Conservation (phyloP, 2,113 vertebrate genomes). For the Petroica traversi region DNA sequence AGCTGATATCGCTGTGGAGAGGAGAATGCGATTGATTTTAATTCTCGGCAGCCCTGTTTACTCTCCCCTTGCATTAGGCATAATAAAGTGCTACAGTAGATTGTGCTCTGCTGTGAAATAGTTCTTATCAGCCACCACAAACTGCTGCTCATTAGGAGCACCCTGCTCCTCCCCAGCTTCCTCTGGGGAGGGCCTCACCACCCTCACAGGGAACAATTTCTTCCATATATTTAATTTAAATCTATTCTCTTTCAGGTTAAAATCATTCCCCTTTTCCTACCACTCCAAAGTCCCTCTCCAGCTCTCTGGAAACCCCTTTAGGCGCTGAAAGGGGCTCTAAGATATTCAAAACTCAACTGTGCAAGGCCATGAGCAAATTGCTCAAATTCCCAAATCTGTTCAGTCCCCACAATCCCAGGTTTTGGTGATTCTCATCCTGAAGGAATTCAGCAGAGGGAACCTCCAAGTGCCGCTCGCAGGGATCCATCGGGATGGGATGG, state of each 20-base stretch:
- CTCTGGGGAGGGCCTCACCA: not conserved
- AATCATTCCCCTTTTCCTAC: not conserved
- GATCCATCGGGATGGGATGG: too few species aligned
- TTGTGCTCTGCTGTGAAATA: constrained; percentile 7
- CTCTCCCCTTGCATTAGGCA: constrained; percentile 60
- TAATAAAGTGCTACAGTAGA: constrained; percentile 64
- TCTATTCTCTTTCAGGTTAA: not conserved
- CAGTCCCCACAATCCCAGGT: too few species aligned
- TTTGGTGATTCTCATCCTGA: not conserved
- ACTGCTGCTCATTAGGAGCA: not conserved
- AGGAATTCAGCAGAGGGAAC: too few species aligned
- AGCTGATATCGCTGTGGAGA: constrained; percentile 59
- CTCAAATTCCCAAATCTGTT: not conserved
- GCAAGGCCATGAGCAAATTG: not conserved
- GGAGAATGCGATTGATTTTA: constrained; percentile 65
- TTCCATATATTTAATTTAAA: too few species aligned
- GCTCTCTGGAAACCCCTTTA: not conserved
- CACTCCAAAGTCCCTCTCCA: not conserved
- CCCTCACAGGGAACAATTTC: not conserved
- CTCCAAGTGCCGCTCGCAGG: too few species aligned
- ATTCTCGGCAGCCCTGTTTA: constrained; percentile 65
- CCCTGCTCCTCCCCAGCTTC: not conserved
- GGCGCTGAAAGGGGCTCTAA: not conserved
- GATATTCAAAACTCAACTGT: not conserved
- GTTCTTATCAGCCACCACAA: constrained; percentile 6